Evolutionary conservation across 2,797 vertebrate species (phyloP).

Genomic region (Pseudomugil gertrudae): DNA sequence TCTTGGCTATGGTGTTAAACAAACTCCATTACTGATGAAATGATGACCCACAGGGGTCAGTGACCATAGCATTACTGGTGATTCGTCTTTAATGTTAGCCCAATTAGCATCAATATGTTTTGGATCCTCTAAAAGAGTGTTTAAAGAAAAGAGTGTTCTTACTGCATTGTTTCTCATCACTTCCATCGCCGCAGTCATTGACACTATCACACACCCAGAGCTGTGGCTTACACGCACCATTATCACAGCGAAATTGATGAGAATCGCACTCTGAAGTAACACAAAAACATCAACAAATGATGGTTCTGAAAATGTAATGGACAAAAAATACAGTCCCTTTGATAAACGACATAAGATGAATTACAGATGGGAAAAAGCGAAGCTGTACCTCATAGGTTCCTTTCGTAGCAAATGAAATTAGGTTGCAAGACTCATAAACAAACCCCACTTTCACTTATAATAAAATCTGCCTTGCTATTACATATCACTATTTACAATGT

Average conservation of each 20-base stretch:
- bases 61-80: conserved; percentile 52
- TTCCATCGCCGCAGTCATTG: conserved; percentile 84
- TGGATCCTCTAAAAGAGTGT: conserved; percentile 17
- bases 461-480: neutral
- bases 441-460: neutral
- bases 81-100: conserved; percentile 61
- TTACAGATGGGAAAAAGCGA: too few species aligned
- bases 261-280: conserved; percentile 64
- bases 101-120: conserved; percentile 51
- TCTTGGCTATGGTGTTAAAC: conserved; percentile 49
- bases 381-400: neutral
- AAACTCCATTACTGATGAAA: conserved; percentile 60
- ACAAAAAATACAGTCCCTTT: neutral
- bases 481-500: neutral
- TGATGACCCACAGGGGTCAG: conserved; percentile 53
- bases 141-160: conserved; percentile 47
- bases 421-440: neutral
- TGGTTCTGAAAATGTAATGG: neutral
- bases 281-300: conserved; percentile 11
- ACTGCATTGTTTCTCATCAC: conserved; percentile 82
- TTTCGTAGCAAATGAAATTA: neutral
- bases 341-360: neutral
- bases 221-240: conserved; percentile 81
- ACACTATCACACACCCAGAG: conserved; percentile 79
- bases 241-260: conserved; percentile 76